These are phyloP conservation scores for Zygothrica quintamaculata DNA, from an alignment of 2,888 invertebrate species.

Conservation along the genomic window DNA sequence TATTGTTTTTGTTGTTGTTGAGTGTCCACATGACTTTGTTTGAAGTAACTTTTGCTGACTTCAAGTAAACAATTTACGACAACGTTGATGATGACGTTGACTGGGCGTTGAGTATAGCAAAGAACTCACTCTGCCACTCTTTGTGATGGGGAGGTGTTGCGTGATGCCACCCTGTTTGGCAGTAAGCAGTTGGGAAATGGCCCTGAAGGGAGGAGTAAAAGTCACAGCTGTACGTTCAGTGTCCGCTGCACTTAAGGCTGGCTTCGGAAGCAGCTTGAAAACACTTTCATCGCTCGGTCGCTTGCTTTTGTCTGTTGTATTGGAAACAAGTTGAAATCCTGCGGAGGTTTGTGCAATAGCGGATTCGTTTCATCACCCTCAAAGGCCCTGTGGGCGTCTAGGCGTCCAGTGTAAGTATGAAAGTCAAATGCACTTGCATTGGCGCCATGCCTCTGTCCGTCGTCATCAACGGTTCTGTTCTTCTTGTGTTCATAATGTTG, in stretches of 20 bases:
- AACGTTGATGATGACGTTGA: slow-evolving; percentile 75
- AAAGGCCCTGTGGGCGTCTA: slow-evolving; percentile 45
- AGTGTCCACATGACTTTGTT: slow-evolving; percentile 77
- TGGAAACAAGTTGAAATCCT: slow-evolving; percentile 73
- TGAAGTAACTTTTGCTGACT: slow-evolving; percentile 76
- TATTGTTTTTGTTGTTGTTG: slow-evolving; percentile 40
- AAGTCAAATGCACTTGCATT: slow-evolving; percentile 78
- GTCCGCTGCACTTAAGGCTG: slow-evolving; percentile 71
- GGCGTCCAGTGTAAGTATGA: slow-evolving; percentile 60
- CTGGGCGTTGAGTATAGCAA: slow-evolving; percentile 51
- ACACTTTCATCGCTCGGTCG: slow-evolving; percentile 46
- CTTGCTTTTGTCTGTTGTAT: slow-evolving; percentile 57
- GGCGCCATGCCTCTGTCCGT: slow-evolving; percentile 4
- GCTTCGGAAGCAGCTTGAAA: slow-evolving; percentile 31
- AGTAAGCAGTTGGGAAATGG: background rate
- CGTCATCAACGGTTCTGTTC: background rate
- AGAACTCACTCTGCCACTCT: too few species aligned
- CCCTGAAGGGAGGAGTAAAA: slow-evolving; percentile 12
- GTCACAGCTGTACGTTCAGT: slow-evolving; percentile 57
- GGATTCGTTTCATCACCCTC: slow-evolving; percentile 73
- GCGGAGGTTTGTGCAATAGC: slow-evolving; percentile 75
- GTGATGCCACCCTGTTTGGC: background rate
- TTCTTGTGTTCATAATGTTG: slow-evolving; percentile 41
- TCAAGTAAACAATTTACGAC: slow-evolving; percentile 80
- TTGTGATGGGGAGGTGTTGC: background rate